phyloP scores from a whole-genome alignment of 2,113 vertebrate genomes.

The Bettongia penicillata region DNA sequence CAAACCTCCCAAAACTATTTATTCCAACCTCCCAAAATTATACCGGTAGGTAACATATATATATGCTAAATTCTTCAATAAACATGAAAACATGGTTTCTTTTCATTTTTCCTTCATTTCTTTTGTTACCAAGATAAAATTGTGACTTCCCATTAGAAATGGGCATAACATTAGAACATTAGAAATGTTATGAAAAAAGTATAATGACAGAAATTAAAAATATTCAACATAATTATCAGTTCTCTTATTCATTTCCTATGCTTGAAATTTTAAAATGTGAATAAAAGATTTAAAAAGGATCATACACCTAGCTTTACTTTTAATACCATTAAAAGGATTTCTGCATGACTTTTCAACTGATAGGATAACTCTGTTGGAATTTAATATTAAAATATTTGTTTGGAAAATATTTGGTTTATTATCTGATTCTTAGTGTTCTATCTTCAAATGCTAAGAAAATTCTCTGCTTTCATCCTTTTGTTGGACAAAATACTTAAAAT shows the following conservation, averaged over 20 bases:
- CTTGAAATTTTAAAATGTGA: neutral
- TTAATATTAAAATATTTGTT: neutral
- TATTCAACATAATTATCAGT: neutral
- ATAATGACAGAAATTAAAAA: neutral
- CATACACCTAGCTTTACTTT: neutral
- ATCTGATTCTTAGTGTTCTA: neutral
- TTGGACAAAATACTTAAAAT: neutral
- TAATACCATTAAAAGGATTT: neutral
- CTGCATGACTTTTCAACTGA: neutral
- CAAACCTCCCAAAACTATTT: no score
- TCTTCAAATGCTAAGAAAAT: neutral
- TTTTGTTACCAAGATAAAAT: neutral
- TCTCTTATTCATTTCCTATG: neutral
- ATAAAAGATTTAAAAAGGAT: neutral
- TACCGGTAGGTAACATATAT: neutral
- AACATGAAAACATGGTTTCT: neutral
- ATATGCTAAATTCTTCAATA: neutral
- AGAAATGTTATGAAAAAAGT: neutral
- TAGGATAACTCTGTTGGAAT: neutral
- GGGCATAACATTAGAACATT: no score
- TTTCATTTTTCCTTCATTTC: neutral
- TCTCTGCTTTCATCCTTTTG: neutral
- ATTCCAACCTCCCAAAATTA: neutral
- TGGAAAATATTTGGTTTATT: neutral
- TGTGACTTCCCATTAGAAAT: neutral